Percentiles rank a stretch among this genome's conserved stretches.
Evolutionary conservation across 2,797 vertebrate species (phyloP).

Genomic region (Meda fulgida): DNA sequence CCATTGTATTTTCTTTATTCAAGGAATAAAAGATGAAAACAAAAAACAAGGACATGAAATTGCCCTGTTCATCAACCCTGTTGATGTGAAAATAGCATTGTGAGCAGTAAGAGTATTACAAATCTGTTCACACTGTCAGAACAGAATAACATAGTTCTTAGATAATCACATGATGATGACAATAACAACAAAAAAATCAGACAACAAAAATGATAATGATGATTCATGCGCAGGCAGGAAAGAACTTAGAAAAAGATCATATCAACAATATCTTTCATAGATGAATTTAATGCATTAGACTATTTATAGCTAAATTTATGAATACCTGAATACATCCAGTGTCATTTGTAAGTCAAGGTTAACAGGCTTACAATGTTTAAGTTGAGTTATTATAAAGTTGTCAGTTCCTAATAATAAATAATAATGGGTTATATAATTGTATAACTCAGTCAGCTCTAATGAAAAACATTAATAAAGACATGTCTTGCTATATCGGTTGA

Average conservation of each 20-base stretch:
- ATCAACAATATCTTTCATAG: background rate
- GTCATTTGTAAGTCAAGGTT: background rate
- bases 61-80: background rate
- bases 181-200: background rate
- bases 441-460: background rate
- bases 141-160: constrained; percentile 16
- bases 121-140: constrained; percentile 27
- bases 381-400: background rate
- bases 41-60: background rate
- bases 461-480: background rate
- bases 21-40: background rate
- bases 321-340: no score
- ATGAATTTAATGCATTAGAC: background rate
- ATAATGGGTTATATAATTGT: background rate
- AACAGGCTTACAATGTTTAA: background rate
- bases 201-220: background rate
- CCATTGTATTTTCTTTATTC: constrained; percentile 7
- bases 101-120: background rate
- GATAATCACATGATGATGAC: background rate
- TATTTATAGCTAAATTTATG: background rate
- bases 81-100: constrained; percentile 19
- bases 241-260: background rate
- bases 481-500: background rate
- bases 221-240: background rate
- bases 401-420: background rate